These are phyloP conservation scores for Scartelaos histophorus DNA, from an alignment of 2,113 vertebrate genomes.

Conservation along the genomic window DNA sequence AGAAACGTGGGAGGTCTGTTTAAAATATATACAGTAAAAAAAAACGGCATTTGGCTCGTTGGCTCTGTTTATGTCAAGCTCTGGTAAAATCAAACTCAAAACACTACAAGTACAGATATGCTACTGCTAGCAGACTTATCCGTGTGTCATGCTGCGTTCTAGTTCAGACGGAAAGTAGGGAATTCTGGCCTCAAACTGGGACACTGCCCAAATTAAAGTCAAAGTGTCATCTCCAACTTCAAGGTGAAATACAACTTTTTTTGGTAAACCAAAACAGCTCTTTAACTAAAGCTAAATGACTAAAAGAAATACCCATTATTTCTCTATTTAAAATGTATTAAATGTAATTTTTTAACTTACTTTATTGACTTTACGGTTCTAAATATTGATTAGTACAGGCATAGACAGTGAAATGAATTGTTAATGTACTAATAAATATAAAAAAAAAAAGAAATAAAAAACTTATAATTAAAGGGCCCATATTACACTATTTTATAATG, in stretches of 20 bases:
- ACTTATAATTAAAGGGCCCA: too few species aligned
- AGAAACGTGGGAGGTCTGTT: too few species aligned
- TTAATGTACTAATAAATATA: not conserved
- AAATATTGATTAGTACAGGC: not conserved
- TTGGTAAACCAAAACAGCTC: too few species aligned
- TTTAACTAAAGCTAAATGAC: too few species aligned
- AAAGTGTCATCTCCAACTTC: not conserved
- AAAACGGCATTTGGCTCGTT: not conserved
- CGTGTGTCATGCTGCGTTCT: constrained; percentile 45
- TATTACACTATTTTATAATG: too few species aligned
- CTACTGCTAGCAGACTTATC: constrained; percentile 18
- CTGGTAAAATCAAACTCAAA: constrained; percentile 49
- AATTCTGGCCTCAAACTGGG: constrained; percentile 34
- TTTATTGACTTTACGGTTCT: not conserved
- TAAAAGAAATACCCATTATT: too few species aligned
- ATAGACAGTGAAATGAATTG: not conserved
- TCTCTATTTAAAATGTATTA: too few species aligned
- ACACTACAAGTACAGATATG: constrained; percentile 22
- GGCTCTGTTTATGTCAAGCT: not conserved
- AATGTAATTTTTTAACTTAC: too few species aligned
- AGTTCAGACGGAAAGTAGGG: constrained; percentile 46
- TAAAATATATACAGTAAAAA: not conserved
- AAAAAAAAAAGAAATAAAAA: too few species aligned
- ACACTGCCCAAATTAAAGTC: constrained; percentile 23
- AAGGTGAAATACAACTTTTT: not conserved